Evolutionary conservation across 2,797 vertebrate genomes (phyloP).

Genomic region (Pristis pectinata): DNA sequence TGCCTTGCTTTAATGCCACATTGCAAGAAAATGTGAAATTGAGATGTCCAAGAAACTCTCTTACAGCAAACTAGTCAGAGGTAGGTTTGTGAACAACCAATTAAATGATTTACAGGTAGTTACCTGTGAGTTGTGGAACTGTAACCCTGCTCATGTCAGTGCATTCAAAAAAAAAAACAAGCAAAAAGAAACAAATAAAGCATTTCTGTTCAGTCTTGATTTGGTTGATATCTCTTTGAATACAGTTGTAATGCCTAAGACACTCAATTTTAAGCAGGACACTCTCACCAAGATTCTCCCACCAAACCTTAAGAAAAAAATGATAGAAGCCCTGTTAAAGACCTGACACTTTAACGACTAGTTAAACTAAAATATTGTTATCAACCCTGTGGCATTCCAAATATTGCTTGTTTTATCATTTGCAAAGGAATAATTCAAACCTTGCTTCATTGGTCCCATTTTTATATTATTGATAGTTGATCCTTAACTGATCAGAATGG

Average conservation of each 20-base stretch:
- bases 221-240: not conserved
- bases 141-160: not conserved
- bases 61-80: not conserved
- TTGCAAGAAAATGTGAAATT: not conserved
- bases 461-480: not conserved
- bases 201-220: not conserved
- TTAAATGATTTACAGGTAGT: not conserved
- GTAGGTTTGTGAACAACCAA: not conserved
- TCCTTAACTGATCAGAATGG: not conserved
- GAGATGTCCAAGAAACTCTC: not conserved
- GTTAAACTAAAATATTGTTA: not conserved
- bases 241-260: not conserved
- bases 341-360: not conserved
- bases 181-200: not conserved
- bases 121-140: not conserved
- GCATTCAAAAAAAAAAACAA: not conserved
- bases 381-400: not conserved
- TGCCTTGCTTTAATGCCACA: not conserved
- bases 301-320: not conserved
- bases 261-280: not conserved
- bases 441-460: not conserved
- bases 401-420: not conserved
- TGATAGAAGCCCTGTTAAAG: not conserved
- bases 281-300: not conserved
- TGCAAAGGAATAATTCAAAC: not conserved